Conservation (phyloP, 2,797 vertebrate genomes). For the Microhierax caerulescens region DNA sequence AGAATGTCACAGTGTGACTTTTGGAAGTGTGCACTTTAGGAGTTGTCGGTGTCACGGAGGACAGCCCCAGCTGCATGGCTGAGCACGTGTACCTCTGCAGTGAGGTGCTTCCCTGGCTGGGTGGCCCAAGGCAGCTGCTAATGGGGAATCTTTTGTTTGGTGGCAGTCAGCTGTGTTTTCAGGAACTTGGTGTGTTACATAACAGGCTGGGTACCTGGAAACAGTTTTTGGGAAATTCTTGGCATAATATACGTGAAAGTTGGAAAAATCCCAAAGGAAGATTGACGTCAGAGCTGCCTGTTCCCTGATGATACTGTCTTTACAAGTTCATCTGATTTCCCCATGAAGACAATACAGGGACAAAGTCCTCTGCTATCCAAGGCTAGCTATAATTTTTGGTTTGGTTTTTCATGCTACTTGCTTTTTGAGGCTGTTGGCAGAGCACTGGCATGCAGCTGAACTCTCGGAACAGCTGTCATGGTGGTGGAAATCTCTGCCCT, state of each 20-base stretch:
- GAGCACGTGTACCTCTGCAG: fast-evolving
- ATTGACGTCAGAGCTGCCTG: background rate
- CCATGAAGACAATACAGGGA: background rate
- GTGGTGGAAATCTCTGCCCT: background rate
- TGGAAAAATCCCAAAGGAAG: background rate
- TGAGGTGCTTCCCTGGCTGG: background rate
- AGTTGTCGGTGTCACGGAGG: fast-evolving
- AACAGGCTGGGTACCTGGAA: background rate
- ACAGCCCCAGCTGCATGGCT: background rate
- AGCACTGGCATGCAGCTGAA: background rate
- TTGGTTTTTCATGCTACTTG: background rate
- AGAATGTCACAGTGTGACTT: background rate
- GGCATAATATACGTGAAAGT: background rate
- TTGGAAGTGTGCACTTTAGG: background rate
- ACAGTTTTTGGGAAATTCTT: background rate
- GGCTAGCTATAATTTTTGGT: background rate
- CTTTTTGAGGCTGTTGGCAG: background rate
- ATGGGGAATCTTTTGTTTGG: background rate
- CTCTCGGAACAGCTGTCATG: background rate
- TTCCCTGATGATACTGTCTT: background rate
- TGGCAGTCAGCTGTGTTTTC: background rate
- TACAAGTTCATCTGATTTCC: background rate
- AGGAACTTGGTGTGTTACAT: background rate
- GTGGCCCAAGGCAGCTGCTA: background rate
- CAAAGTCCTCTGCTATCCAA: background rate